phyloP scores from a whole-genome alignment of 2,113 vertebrate genomes.

The Eonycteris spelaea region DNA sequence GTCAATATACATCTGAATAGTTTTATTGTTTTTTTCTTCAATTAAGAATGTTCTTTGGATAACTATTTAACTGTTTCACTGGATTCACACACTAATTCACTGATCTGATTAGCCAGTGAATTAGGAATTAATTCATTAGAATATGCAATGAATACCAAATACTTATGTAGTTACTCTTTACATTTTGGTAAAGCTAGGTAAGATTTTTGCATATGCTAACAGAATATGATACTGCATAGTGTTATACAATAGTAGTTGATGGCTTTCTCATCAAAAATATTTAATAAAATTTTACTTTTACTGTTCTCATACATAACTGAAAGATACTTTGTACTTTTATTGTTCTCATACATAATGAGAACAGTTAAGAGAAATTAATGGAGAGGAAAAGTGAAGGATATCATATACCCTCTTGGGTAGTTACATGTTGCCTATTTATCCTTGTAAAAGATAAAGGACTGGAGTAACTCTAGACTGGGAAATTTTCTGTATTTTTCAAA shows the following conservation, averaged over 20 bases:
- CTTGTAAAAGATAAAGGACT: background rate
- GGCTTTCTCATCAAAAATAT: background rate
- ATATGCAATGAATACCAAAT: background rate
- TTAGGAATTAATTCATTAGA: constrained; percentile 32
- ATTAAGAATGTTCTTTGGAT: background rate
- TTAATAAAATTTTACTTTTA: background rate
- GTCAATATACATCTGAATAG: background rate
- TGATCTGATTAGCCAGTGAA: constrained; percentile 15
- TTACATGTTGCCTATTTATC: background rate
- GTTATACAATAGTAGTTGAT: background rate
- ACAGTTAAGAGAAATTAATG: constrained; percentile 23
- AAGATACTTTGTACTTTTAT: background rate
- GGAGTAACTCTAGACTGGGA: background rate
- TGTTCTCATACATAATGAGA: background rate
- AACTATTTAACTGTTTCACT: constrained; percentile 1
- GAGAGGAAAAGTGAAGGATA: constrained; percentile 24
- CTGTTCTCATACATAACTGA: background rate
- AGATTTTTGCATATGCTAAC: background rate
- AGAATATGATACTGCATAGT: background rate
- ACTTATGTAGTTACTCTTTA: background rate
- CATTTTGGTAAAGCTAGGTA: background rate
- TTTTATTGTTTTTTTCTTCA: background rate
- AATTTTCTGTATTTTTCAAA: background rate
- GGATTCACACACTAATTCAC: background rate
- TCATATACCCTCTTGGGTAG: background rate